A percentile compares a stretch with the other conserved stretches of the same genome.
Conservation (phyloP, 2,797 vertebrate genomes). For the Lepus oiostolus region DNA sequence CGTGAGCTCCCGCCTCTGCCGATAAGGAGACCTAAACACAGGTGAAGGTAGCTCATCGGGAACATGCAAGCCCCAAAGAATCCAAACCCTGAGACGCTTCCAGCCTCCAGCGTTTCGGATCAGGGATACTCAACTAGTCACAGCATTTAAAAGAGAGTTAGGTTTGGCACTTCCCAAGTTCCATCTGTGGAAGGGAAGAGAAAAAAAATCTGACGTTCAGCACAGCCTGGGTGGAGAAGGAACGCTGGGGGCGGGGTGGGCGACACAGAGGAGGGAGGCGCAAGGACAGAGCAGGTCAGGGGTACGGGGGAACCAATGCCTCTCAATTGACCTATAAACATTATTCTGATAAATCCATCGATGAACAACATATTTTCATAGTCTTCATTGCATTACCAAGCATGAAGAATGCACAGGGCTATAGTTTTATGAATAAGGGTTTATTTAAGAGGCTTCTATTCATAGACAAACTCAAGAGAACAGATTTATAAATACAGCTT, state of each 20-base stretch:
- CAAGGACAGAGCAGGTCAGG: no score
- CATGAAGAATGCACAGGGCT: slow-evolving; percentile 62
- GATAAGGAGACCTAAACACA: no score
- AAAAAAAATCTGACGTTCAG: slow-evolving; percentile 33
- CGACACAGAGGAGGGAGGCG: fast-evolving
- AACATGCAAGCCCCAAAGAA: not conserved
- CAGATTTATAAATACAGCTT: slow-evolving; percentile 75
- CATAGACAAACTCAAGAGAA: slow-evolving; percentile 71
- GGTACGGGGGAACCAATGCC: not conserved
- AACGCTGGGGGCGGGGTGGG: not conserved
- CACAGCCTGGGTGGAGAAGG: not conserved
- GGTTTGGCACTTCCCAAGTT: slow-evolving; percentile 56
- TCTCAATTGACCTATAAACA: not conserved
- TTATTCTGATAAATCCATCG: not conserved
- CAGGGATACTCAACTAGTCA: not conserved
- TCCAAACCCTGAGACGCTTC: not conserved
- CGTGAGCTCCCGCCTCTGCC: not conserved
- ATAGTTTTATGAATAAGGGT: slow-evolving; percentile 69
- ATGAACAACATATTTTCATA: not conserved
- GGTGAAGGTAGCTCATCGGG: not conserved
- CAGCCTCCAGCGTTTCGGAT: not conserved
- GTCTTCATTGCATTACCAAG: slow-evolving; percentile 51
- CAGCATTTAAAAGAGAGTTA: slow-evolving; percentile 23
- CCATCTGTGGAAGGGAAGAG: slow-evolving; percentile 47
- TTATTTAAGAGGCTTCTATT: slow-evolving; percentile 80